These are phyloP conservation scores for Drosophila mimetica DNA, from an alignment of 2,888 invertebrate species.

Conservation along the genomic window DNA sequence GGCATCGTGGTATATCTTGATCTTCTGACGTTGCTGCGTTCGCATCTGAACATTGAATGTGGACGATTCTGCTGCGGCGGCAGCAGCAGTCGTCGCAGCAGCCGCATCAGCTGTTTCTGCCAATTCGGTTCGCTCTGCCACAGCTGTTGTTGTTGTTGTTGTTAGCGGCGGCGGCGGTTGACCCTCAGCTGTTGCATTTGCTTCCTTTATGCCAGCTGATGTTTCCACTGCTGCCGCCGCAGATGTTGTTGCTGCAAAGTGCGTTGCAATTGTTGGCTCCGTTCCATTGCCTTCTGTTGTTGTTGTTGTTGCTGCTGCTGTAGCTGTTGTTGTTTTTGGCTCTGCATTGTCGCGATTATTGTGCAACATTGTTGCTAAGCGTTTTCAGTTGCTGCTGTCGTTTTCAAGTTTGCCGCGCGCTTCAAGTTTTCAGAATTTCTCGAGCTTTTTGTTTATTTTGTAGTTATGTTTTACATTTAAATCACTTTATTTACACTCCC, in stretches of 20 bases:
- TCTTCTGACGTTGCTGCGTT: conserved; percentile 69
- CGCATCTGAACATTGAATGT: conserved; percentile 75
- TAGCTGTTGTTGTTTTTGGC: conserved; percentile 56
- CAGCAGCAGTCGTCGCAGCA: conserved; percentile 11
- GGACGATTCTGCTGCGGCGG: conserved; percentile 26
- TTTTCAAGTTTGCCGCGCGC: conserved; percentile 15
- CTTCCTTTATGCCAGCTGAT: conserved; percentile 34
- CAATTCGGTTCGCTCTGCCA: conserved; percentile 47
- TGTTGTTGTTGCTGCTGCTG: conserved; percentile 47
- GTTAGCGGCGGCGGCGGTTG: conserved; percentile 23
- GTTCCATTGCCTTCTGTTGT: conserved; percentile 65
- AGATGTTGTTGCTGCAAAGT: conserved; percentile 54
- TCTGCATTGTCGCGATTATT: conserved; percentile 63
- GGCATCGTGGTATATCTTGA: conserved; percentile 75
- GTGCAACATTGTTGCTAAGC: conserved; percentile 66
- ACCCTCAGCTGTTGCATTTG: conserved; percentile 57
- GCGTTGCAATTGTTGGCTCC: conserved; percentile 72
- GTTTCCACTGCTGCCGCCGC: conserved; percentile 17
- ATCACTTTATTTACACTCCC: conserved; percentile 29
- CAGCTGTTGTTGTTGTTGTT: conserved; percentile 42
- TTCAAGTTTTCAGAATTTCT: conserved; percentile 19
- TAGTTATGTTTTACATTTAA: conserved; percentile 33
- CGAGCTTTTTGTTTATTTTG: conserved; percentile 13
- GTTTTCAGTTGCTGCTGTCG: conserved; percentile 30
- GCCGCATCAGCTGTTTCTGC: conserved; percentile 57